Base-by-base conservation (phyloP, 2,888 invertebrate genomes). In the Aleiodes alternator region DNA sequence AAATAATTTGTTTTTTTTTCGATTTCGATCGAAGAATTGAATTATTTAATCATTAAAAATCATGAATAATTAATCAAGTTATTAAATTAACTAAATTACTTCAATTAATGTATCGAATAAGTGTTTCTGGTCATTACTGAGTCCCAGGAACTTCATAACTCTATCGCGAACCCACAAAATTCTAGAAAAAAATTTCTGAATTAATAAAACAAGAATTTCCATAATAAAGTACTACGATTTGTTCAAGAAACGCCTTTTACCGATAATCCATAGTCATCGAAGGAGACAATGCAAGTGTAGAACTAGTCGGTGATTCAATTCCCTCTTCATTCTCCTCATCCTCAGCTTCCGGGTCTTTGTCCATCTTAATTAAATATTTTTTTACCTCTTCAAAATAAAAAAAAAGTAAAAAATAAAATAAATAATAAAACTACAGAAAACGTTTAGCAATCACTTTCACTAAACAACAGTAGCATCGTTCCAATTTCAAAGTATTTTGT, bases 121-220 rank as follows among this genome's bases (percentile, higher is more conserved):
- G 43, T 53, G 43, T 11, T 82, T 72, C 69, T 86, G 82, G 53
- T 83, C 80, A 51, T 86, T 85, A 0, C 74, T 75, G 51, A 90
- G 85, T 77, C 93, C 93, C 12, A 94, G 90, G 83, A 90, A 92
- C 1, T 90, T 89, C 11, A 92, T 88, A 43, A 95, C 91, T 76
- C 92, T 91, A 0, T 94, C 91, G 85, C 93, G 93, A 43, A 96
- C 90, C 96, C 96, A 96, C 80, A 92, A 90, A 23, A 94, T 88
- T 71, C 95, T 91, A 69, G 12, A 57, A 56, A 69, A 55, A 12
- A 38, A 51, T 16, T 48, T 50, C n/a, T n/a, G n/a, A 50, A 64
- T 34, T 56, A 56, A 51, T 23, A 1, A 23, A 23, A 23, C 1
- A 57, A 34, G 29, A 23, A 16, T 55, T 55, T 38, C 50, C 43